Conservation (phyloP, 2,888 invertebrate genomes). For the Athalia cordata region DNA sequence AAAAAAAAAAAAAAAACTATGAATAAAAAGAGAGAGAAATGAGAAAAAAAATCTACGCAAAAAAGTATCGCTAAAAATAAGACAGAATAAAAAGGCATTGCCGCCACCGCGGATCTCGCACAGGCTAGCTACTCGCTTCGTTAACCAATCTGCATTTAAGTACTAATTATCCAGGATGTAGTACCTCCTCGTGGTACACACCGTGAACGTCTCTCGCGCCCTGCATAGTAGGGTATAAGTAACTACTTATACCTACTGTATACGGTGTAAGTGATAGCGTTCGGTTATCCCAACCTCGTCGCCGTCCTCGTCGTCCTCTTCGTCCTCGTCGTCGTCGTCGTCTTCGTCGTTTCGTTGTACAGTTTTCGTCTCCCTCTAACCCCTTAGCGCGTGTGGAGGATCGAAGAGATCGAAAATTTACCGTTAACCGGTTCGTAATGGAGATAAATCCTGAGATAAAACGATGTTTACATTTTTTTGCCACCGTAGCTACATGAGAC, state of each 20-base stretch:
- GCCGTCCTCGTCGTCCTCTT: background rate
- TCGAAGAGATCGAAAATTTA: constrained; percentile 58
- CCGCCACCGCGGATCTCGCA: background rate
- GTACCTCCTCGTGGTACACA: constrained; percentile 7
- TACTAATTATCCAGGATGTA: constrained; percentile 44
- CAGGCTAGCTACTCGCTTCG: constrained; percentile 20
- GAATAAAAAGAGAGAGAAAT: background rate
- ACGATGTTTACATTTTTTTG: constrained; percentile 39
- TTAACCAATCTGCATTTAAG: constrained; percentile 43
- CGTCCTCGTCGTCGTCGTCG: background rate
- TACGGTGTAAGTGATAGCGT: constrained; percentile 23
- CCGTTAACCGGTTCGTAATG: constrained; percentile 66
- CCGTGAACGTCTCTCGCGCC: background rate
- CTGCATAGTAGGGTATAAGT: background rate
- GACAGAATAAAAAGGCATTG: background rate
- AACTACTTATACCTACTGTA: background rate
- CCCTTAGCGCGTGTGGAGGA: constrained; percentile 5
- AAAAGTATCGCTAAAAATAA: background rate
- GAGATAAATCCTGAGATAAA: constrained; percentile 62
- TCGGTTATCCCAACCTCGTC: background rate
- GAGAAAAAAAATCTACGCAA: too few species aligned
- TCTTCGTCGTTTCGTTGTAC: too few species aligned
- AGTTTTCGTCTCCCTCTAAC: too few species aligned
- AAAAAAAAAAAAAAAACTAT: background rate
- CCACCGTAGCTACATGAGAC: constrained; percentile 34